A percentile compares a stretch with the other conserved stretches of the same genome.
phyloP scores from a whole-genome alignment of 37 sponge, comb jelly and placozoan genomes.

The Spongia lamella region DNA sequence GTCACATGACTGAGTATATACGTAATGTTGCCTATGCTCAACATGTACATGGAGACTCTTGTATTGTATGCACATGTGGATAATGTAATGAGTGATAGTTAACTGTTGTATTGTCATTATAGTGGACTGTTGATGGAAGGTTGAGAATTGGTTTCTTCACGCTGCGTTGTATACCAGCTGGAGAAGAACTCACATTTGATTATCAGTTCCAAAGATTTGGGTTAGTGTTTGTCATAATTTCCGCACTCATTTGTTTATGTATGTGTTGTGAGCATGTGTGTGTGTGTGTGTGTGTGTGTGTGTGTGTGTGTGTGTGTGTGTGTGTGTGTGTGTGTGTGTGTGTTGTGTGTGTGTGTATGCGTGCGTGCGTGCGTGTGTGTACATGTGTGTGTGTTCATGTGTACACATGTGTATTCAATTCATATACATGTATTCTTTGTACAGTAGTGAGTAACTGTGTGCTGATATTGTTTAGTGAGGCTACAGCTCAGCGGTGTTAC shows the following conservation, averaged over 20 bases:
- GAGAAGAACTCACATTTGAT: slow-evolving; percentile 94
- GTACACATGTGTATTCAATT: not conserved
- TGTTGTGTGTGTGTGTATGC: too few species aligned
- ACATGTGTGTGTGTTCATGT: not conserved
- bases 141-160: slow-evolving; percentile 96
- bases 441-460: too few species aligned
- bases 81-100: too few species aligned
- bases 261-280: too few species aligned
- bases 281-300: too few species aligned
- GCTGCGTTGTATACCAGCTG: slow-evolving; percentile 46
- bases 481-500: slow-evolving; percentile 88
- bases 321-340: too few species aligned
- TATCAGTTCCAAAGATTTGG: slow-evolving; percentile 98
- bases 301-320: too few species aligned
- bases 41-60: too few species aligned
- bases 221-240: slow-evolving; percentile 40
- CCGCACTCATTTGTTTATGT: not conserved
- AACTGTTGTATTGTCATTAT: not conserved
- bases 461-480: slow-evolving; percentile 61
- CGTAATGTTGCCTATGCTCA: too few species aligned
- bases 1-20: too few species aligned
- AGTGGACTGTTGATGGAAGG: slow-evolving; percentile 95
- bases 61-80: too few species aligned
- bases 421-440: not conserved
- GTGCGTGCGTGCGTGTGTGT: not conserved